Base-by-base conservation (phyloP, 2,113 vertebrate species). In the Trematomus loennbergii region DNA sequence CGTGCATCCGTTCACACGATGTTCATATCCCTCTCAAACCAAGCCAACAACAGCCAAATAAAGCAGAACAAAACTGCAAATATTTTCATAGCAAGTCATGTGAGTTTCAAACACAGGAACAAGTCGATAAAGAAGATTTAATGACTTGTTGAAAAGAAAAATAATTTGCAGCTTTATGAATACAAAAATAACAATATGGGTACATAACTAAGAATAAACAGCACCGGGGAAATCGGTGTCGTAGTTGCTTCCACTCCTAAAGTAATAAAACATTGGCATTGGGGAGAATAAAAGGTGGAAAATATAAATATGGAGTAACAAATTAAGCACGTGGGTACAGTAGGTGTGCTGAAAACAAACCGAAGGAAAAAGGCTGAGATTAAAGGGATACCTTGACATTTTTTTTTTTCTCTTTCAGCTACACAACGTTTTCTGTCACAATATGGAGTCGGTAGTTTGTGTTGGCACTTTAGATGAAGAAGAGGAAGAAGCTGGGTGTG, bases 321-420 rank as follows among this genome's bases (percentile, higher is more conserved):
- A 57, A 60, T 9, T 55, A 68, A 85, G 82, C 70, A 10, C 46
- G 59, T 15, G 43, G 49, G 54, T 81, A 90, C 86, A 91, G 89
- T 86, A 87, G 82, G 75, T 91, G 91, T 91, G 90, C 89, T 91
- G 91, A 90, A 89, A 83, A 61, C 64, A 40, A 69, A 72, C 52
- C 11, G 48, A 65, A 60, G 67, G 57, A 71, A 40, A 57, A 75
- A 82, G 69, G 82, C 75, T 45, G 83, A n/a, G 20, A 29, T 72
- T 52, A 78, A 87, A 88, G 82, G 18, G 87, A 91, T 82, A 91
- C 87, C 88, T 90, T 82, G 83, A 90, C 6, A 25, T 46, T 62
- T 57, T 1, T 12, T 43, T 20, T 16, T n/a, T 29, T 46, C n/a
- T 25, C 5, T 36, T 66, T 15, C 22, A 52, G 72, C 72, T 58